These are phyloP conservation scores for Drosophila niveifrons DNA, from an alignment of 2,888 invertebrate species.

Conservation along the genomic window DNA sequence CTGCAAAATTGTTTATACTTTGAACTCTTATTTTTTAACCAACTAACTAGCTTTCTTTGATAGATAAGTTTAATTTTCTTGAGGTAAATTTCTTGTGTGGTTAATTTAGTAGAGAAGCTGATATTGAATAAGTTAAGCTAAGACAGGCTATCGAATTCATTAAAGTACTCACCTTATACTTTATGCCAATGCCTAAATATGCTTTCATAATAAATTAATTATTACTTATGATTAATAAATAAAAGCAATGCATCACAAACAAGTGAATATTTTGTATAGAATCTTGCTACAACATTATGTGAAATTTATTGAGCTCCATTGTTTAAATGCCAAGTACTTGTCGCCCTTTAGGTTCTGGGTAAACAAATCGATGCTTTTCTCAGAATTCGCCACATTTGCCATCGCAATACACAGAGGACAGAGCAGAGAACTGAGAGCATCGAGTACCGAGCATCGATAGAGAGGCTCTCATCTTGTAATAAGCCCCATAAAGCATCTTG, in stretches of 20 bases:
- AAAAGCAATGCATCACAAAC: neutral
- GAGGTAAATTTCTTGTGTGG: too few species aligned
- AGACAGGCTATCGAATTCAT: neutral
- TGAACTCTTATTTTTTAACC: too few species aligned
- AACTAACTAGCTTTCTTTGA: too few species aligned
- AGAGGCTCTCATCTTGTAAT: conserved; percentile 53
- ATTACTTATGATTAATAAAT: neutral
- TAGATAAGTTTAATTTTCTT: too few species aligned
- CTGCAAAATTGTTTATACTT: too few species aligned
- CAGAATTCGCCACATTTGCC: conserved; percentile 23
- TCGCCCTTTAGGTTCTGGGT: neutral
- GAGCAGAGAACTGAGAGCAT: neutral
- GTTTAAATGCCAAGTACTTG: neutral
- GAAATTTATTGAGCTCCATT: neutral
- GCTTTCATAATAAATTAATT: neutral
- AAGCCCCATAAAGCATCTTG: conserved; percentile 70
- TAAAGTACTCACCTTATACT: neutral
- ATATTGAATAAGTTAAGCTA: too few species aligned
- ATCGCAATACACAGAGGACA: neutral
- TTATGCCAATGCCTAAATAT: neutral
- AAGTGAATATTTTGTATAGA: neutral
- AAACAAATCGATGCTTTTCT: neutral
- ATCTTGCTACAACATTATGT: neutral
- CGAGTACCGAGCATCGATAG: conserved; percentile 14
- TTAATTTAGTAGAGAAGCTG: too few species aligned